phyloP scores from a whole-genome alignment of 1,140 invertebrate genomes.

The Drosophila nigrodunni region DNA sequence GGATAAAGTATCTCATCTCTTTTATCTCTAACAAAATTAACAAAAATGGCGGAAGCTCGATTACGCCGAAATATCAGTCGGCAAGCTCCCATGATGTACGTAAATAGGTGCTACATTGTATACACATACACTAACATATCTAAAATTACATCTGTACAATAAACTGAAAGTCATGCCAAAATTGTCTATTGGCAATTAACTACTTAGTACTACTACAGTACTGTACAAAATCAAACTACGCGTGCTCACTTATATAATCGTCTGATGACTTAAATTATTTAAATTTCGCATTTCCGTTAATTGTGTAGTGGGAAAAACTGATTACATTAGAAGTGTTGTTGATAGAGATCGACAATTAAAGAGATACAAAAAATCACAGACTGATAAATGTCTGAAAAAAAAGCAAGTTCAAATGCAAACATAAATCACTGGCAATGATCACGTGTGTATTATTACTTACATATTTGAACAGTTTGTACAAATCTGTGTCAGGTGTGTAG shows the following conservation, averaged over 20 bases:
- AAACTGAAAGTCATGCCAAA: constrained; percentile 43
- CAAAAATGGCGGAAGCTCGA: constrained; percentile 72
- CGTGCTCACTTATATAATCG: constrained; percentile 60
- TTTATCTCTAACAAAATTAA: constrained; percentile 4
- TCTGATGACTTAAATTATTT: constrained; percentile 56
- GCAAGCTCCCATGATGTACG: constrained; percentile 75
- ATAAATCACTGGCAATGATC: constrained; percentile 69
- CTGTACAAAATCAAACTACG: constrained; percentile 27
- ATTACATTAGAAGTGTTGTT: constrained; percentile 13
- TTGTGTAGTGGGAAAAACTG: constrained; percentile 51
- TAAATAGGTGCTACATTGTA: constrained; percentile 15
- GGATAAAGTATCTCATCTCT: constrained; percentile 24
- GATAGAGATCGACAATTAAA: constrained; percentile 48
- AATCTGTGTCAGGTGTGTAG: background rate
- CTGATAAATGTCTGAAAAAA: background rate
- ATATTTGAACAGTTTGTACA: constrained; percentile 16
- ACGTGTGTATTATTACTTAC: constrained; percentile 55
- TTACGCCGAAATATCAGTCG: constrained; percentile 77
- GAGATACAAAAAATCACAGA: constrained; percentile 21
- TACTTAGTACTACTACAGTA: constrained; percentile 11
- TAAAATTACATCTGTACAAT: background rate
- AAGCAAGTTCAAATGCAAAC: constrained; percentile 25
- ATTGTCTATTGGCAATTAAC: constrained; percentile 31
- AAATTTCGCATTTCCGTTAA: constrained; percentile 75
- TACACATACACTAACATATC: background rate